Percentiles rank a stretch among this genome's conserved stretches.
Conservation (phyloP, 2,888 invertebrate species). For the Drepana falcataria region DNA sequence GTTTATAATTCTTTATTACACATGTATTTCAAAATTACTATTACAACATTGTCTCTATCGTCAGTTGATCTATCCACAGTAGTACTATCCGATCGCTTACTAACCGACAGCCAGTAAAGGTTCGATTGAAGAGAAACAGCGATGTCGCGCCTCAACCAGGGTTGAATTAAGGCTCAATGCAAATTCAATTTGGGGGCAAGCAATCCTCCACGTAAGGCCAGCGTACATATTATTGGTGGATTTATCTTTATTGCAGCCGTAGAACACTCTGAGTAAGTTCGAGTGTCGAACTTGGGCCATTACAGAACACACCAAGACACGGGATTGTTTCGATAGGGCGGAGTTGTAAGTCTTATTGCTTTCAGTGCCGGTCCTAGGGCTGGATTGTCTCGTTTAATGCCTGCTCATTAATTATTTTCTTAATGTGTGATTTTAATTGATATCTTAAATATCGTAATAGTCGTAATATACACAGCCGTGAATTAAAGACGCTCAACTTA, state of each 20-base stretch:
- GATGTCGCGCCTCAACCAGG: conserved; percentile 60
- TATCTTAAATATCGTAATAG: not conserved
- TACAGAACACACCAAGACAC: conserved; percentile 77
- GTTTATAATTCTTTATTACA: too few relatives aligned
- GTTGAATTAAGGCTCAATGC: conserved; percentile 76
- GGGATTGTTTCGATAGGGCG: conserved; percentile 75
- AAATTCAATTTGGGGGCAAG: conserved; percentile 77
- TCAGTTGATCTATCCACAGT: not conserved
- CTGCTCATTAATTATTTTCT: conserved; percentile 34
- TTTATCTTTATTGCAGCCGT: conserved; percentile 78
- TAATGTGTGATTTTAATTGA: conserved; percentile 5
- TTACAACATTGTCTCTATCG: too few relatives aligned
- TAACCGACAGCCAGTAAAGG: conserved; percentile 62
- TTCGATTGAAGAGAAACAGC: conserved; percentile 51
- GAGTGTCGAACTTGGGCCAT: conserved; percentile 78
- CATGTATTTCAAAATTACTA: too few relatives aligned
- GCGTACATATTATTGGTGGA: conserved; percentile 78
- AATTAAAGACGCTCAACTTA: too few relatives aligned
- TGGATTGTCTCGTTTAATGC: conserved; percentile 73
- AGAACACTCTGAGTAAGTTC: conserved; percentile 77
- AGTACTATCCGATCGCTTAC: conserved; percentile 33
- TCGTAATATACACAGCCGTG: too few relatives aligned
- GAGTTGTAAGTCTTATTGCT: conserved; percentile 78
- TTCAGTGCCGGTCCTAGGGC: conserved; percentile 64
- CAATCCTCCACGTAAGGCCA: conserved; percentile 73